Evolutionary conservation across 2,888 invertebrate genomes (phyloP), one percentile per base, ranked within the genome.

Genomic region (Dioctria linearis): DNA sequence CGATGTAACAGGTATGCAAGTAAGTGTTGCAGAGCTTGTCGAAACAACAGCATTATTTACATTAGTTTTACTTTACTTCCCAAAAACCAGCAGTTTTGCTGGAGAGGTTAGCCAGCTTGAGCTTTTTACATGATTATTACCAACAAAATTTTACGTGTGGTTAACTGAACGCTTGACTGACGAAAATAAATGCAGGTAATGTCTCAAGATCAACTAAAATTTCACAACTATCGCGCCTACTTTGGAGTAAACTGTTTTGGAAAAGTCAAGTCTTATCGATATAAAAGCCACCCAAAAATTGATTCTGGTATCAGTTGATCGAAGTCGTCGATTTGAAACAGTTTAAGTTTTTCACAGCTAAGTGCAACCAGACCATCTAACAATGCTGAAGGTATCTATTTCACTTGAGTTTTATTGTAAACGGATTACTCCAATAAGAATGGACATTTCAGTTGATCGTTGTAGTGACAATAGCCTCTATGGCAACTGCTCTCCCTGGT

Each of bases 381-480:
- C 13, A 39, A 66, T 66, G 43, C 42, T 66, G 25, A 66, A 42
- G 66, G 66, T 66, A 66, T 42, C 25, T 37, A 25, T 25, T 25
- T 25, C 25, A 25, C 25, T 25, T 25, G 25, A 25, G 25, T 25
- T 25, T 25, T 25, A 25, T 25, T 25, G 25, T 25, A 25, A 25
- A 25, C 25, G 25, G 25, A 25, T 25, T 25, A 25, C 25, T 25
- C 51, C 65, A 65, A n/a, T 40, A n/a, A 42, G 42, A 40, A 40
- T 42, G 65, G 65, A 65, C 40, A 65, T 65, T 49, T 49, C 25
- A 61, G 6, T 61, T 61, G 71, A 69, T 37, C 54, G 66, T 54
- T 67, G 73, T 6, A 57, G 39, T 5, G 39, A 9, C 43, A 59
- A 51, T 67, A n/a, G 39, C 69, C 13, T 54, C 11, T 54, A 43